These are phyloP conservation scores for Papilio polyxenes DNA, from an alignment of 1,140 invertebrate species.

Conservation along the genomic window DNA sequence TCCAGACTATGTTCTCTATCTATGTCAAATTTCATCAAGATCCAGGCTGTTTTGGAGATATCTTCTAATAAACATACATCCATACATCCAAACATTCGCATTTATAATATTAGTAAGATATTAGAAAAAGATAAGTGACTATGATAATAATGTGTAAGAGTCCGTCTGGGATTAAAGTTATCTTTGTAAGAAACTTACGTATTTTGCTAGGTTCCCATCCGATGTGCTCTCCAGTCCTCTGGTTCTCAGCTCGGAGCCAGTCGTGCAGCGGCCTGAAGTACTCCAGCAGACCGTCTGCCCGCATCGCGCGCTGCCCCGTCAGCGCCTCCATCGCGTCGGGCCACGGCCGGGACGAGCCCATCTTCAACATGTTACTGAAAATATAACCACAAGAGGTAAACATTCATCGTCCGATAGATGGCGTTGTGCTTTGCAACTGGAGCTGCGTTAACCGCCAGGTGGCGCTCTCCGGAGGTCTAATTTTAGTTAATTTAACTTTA, in stretches of 20 bases:
- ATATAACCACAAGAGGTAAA: not conserved
- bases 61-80: no score
- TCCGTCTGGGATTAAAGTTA: not conserved
- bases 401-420: no score
- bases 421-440: no score
- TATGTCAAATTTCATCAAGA: no score
- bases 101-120: no score
- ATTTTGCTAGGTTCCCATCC: slow-evolving; percentile 86
- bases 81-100: no score
- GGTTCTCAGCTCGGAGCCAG: slow-evolving; percentile 91
- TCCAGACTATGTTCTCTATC: no score
- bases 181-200: slow-evolving; percentile 55
- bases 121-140: no score
- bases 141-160: not conserved
- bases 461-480: no score
- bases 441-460: no score
- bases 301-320: slow-evolving; percentile 88
- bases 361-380: slow-evolving; percentile 84
- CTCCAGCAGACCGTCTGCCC: slow-evolving; percentile 86
- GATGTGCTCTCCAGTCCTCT: slow-evolving; percentile 84
- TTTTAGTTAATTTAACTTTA: no score
- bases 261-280: slow-evolving; percentile 89
- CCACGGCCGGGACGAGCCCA: slow-evolving; percentile 92
- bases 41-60: no score
- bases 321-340: slow-evolving; percentile 89